phyloP scores from a whole-genome alignment of 2,797 vertebrate species.

The Coregonus suidteri region DNA sequence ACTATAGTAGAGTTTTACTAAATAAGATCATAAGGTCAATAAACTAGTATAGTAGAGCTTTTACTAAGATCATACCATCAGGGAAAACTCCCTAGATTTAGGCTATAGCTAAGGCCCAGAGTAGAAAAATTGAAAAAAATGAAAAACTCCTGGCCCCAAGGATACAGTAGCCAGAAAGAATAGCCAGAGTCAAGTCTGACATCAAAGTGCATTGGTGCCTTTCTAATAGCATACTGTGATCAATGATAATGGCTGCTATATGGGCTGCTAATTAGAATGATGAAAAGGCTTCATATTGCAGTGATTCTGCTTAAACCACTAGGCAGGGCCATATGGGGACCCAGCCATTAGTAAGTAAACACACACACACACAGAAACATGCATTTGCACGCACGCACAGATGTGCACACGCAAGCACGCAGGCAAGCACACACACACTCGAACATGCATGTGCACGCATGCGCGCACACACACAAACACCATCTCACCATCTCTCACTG shows the following conservation, averaged over 20 bases:
- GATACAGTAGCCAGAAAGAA: background rate
- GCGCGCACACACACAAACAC: background rate
- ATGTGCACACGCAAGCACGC: background rate
- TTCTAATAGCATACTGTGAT: slow-evolving; percentile 21
- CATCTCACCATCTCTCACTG: background rate
- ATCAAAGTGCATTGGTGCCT: background rate
- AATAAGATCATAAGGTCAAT: no score
- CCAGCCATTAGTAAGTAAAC: background rate
- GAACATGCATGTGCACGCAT: background rate
- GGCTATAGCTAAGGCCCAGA: background rate
- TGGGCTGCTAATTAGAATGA: slow-evolving; percentile 52
- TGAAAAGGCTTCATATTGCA: slow-evolving; percentile 34
- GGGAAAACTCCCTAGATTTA: no score
- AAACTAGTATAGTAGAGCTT: no score
- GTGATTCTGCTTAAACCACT: slow-evolving; percentile 27
- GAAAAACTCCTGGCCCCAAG: background rate
- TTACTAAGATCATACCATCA: no score
- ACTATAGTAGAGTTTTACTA: no score
- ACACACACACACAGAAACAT: background rate
- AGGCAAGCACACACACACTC: background rate
- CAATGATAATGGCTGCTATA: slow-evolving; percentile 39
- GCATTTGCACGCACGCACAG: background rate
- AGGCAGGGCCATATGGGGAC: background rate
- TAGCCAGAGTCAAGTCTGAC: background rate
- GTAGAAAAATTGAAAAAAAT: background rate